These are phyloP conservation scores for Hyperoodon ampullatus DNA, from an alignment of 2,113 vertebrate species.

Conservation along the genomic window DNA sequence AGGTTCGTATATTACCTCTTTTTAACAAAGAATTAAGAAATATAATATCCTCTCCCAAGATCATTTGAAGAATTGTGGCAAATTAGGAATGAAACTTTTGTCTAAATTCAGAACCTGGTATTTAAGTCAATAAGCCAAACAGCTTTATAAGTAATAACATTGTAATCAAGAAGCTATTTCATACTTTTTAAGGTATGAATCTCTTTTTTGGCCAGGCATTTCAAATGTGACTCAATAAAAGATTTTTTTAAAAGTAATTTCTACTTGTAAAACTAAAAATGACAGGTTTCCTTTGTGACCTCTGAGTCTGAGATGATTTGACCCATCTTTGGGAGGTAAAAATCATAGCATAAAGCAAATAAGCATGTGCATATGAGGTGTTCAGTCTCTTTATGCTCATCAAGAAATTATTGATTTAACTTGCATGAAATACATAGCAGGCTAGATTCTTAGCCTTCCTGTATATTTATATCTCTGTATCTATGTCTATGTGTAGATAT, in stretches of 20 bases:
- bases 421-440: constrained; percentile 7
- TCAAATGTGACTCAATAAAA: constrained; percentile 57
- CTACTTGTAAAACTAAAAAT: constrained; percentile 47
- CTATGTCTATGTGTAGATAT: not conserved
- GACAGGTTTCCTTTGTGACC: constrained; percentile 7
- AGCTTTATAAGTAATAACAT: constrained; percentile 54
- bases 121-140: constrained; percentile 27
- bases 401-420: constrained; percentile 18
- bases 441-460: not conserved
- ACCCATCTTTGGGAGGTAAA: constrained; percentile 37
- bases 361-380: not conserved
- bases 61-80: constrained; percentile 25
- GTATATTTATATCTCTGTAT: not conserved
- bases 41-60: not conserved
- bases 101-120: constrained; percentile 39
- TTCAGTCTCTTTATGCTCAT: constrained; percentile 41
- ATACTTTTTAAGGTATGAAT: constrained; percentile 49
- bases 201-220: constrained; percentile 42
- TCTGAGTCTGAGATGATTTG: constrained; percentile 40
- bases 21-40: constrained; percentile 54
- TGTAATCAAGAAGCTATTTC: not conserved
- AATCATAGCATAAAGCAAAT: constrained; percentile 22
- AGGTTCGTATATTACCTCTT: constrained; percentile 22
- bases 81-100: constrained; percentile 45
- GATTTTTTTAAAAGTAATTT: constrained; percentile 29